These are phyloP conservation scores for Poeciliopsis gracilis DNA, from an alignment of 2,797 vertebrate genomes.

Conservation along the genomic window DNA sequence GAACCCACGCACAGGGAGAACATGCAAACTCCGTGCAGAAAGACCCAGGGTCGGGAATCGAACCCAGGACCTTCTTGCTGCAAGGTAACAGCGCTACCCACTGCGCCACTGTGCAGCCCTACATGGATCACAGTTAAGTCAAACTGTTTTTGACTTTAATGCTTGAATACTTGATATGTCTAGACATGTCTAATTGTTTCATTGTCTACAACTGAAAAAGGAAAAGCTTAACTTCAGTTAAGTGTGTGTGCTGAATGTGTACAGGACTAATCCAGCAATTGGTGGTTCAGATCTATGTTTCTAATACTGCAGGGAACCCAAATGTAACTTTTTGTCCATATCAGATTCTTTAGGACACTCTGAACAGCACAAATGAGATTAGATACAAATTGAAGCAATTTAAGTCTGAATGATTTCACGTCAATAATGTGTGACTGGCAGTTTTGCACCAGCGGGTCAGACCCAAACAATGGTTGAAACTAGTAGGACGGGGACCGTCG, in stretches of 20 bases:
- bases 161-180: neutral
- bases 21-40: no score
- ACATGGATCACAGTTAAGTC: neutral
- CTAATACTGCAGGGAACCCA: neutral
- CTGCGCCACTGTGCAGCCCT: no score
- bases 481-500: neutral
- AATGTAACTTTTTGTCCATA: neutral
- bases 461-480: neutral
- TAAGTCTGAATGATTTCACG: neutral
- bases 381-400: neutral
- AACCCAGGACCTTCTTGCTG: no score
- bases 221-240: neutral
- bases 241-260: neutral
- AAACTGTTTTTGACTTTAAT: no score
- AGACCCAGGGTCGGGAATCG: no score
- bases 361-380: neutral
- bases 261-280: neutral
- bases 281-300: neutral
- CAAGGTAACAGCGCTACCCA: no score
- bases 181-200: neutral
- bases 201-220: neutral
- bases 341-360: neutral
- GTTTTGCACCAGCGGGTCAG: neutral
- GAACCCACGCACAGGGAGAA: no score
- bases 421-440: neutral